These are phyloP conservation scores for Hyperoodon ampullatus DNA, from an alignment of 2,113 vertebrate species.

Conservation along the genomic window DNA sequence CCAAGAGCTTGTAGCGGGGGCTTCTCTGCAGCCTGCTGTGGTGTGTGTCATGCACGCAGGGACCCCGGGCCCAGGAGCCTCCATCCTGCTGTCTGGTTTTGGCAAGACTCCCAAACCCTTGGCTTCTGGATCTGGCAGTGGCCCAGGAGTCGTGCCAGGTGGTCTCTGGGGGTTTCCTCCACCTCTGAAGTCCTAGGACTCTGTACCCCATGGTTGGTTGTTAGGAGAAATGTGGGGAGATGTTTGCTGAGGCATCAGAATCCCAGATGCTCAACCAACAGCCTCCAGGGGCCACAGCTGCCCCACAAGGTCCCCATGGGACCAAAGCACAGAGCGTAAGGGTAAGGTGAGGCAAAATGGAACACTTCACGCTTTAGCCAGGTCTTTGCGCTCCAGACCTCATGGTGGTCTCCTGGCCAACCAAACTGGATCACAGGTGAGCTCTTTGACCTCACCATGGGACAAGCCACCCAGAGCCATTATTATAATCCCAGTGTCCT, in stretches of 20 bases:
- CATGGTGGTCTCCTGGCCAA: not conserved
- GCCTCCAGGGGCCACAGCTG: not conserved
- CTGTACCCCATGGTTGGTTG: not conserved
- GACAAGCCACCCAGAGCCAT: not conserved
- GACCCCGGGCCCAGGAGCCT: not conserved
- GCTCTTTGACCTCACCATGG: not conserved
- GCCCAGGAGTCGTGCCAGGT: not conserved
- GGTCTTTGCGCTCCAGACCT: not conserved
- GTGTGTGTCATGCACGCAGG: rapidly evolving
- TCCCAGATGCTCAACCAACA: not conserved
- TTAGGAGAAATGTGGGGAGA: not conserved
- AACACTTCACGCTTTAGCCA: not conserved
- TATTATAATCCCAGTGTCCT: not conserved
- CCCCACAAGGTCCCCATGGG: not conserved
- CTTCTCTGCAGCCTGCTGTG: not conserved
- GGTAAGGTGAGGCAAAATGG: not conserved
- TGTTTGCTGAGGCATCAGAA: not conserved
- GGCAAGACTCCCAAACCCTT: not conserved
- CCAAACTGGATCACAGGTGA: not conserved
- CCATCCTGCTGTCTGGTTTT: not conserved
- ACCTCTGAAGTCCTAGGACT: not conserved
- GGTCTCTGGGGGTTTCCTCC: not conserved
- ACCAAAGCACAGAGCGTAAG: not conserved
- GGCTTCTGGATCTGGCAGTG: not conserved
- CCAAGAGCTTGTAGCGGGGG: no score